These are phyloP conservation scores for Acanthopleura granulata DNA, from an alignment of 2,888 invertebrate species.

Conservation along the genomic window DNA sequence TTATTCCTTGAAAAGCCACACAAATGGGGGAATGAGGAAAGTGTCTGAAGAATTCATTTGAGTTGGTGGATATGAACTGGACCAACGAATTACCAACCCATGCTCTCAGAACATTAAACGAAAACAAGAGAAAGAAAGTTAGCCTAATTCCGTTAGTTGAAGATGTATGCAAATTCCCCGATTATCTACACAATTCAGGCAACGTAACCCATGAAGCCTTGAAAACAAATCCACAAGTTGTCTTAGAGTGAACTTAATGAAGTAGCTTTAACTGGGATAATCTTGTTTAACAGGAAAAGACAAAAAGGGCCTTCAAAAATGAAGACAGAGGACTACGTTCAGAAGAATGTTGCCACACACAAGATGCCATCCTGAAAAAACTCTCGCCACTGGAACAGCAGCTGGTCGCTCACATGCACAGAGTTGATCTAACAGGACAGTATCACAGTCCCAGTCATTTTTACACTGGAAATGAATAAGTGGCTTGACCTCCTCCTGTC, in stretches of 20 bases:
- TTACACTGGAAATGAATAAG: not conserved
- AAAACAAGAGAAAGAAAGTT: not conserved
- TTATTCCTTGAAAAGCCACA: not conserved
- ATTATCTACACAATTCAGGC: not conserved
- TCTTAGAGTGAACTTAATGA: not conserved
- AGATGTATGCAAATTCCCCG: not conserved
- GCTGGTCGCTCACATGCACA: not conserved
- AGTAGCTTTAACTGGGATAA: not conserved
- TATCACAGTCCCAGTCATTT: not conserved
- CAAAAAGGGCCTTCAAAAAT: not conserved
- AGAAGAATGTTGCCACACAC: not conserved
- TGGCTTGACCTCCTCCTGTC: not conserved
- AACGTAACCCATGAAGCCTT: not conserved
- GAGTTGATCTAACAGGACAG: not conserved
- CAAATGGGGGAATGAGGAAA: not conserved
- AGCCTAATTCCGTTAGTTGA: not conserved
- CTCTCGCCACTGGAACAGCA: not conserved
- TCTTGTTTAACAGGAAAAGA: not conserved
- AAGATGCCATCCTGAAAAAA: not conserved
- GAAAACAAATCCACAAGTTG: too few species aligned
- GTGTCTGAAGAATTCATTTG: not conserved
- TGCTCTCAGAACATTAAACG: not conserved
- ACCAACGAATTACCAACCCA: not conserved
- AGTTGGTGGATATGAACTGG: not conserved
- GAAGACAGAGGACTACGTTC: not conserved